Evolutionary conservation across 2,797 vertebrate species (phyloP).

Genomic region (Sorex maritimensis): DNA sequence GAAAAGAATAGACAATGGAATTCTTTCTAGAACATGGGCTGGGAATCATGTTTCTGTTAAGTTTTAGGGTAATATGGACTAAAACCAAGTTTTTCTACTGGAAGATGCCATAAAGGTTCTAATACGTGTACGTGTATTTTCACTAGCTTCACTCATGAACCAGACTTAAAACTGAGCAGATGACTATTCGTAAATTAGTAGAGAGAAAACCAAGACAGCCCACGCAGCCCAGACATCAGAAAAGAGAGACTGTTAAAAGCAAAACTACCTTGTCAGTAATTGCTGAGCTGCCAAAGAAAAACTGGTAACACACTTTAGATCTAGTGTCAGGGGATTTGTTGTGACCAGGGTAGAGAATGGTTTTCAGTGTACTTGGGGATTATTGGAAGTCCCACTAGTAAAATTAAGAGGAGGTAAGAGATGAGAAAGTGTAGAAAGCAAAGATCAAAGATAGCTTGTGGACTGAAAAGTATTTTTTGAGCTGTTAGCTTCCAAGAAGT

Average conservation of each 20-base stretch:
- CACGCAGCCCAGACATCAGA: too few relatives aligned
- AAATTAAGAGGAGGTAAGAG: constrained; percentile 19
- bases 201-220: neutral
- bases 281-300: neutral
- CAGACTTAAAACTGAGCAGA: neutral
- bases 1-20: constrained; percentile 41
- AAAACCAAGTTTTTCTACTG: constrained; percentile 56
- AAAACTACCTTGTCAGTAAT: too few relatives aligned
- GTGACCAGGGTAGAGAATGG: neutral
- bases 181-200: neutral
- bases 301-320: neutral
- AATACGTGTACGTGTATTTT: neutral
- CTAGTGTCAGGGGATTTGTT: neutral
- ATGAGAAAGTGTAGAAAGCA: neutral
- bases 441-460: neutral
- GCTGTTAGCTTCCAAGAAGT: too few relatives aligned
- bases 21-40: constrained; percentile 54
- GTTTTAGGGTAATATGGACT: constrained; percentile 53
- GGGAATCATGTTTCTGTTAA: constrained; percentile 41
- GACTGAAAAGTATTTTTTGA: neutral
- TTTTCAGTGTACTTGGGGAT: neutral
- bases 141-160: neutral
- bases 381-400: neutral
- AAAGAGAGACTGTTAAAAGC: too few relatives aligned
- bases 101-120: neutral